Evolutionary conservation across 2,113 vertebrate species (phyloP), one percentile per base, ranked within the genome.

Genomic region (Sinocyclocheilus rhinocerous): DNA sequence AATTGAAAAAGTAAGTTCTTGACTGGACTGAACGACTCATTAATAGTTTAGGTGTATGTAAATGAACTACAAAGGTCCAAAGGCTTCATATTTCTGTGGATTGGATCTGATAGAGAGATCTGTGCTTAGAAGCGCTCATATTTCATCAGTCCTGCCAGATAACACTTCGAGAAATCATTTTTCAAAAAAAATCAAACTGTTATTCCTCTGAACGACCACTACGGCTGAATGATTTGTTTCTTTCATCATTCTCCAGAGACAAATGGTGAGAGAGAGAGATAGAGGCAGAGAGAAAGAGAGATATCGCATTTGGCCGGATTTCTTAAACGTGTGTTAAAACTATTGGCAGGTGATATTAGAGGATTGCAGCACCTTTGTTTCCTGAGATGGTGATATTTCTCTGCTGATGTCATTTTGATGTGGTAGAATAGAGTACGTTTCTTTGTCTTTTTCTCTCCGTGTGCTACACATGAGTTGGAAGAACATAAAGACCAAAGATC

Each of bases 231-330:
- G 77, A 80, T 80, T 80, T 80, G 57, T 45, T 80, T 80, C 77
- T 80, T 80, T 63, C 55, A 80, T 63, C 77, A 80, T 80, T 80
- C 57, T 80, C 57, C 77, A 80, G 33, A 80, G 59, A 83, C 79
- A 83, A 86, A 84, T 81, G 76, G 52, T 15, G 72, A 24, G 73
- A 79, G 59, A 39, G 59, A 24, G 20, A 69, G 61, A 85, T 2
- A 36, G 24, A 63, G 26, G 65, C 15, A 76, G 29, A 61, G 24
- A 61, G 26, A 73, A 6, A 42, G 55, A 65, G 33, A 29, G 70
- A 81, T 72, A 84, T 63, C 42, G 63, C 78, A 39, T 10, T 81
- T 81, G 84, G 52, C 86, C 22, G 39, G 59, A 89, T 81, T 72
- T 81, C 42, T 81, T 67, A 15, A 61, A 22, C n/a, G 10, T 39